phyloP scores from a whole-genome alignment of 1,140 invertebrate species.

The Zaprionus inermis region DNA sequence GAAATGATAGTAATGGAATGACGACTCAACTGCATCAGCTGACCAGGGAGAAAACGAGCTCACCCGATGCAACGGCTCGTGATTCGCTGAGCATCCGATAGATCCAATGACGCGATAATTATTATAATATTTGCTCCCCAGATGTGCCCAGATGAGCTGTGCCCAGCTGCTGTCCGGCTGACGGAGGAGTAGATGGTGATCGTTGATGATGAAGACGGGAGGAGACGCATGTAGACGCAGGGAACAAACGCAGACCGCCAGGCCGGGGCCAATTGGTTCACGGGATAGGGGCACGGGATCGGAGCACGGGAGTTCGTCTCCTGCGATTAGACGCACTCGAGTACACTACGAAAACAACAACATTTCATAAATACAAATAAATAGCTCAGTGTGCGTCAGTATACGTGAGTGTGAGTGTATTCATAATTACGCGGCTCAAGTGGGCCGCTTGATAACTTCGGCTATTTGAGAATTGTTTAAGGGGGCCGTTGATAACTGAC shows the following conservation, averaged over 20 bases:
- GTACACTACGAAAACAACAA: conserved; percentile 31
- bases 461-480: conserved; percentile 4
- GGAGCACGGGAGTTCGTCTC: conserved; percentile 19
- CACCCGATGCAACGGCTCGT: not conserved
- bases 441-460: conserved; percentile 70
- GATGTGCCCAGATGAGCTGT: conserved; percentile 33
- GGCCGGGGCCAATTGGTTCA: conserved; percentile 13
- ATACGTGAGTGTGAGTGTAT: conserved; percentile 10
- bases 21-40: not conserved
- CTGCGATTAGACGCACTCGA: conserved; percentile 61
- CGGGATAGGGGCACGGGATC: not conserved
- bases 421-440: conserved; percentile 55
- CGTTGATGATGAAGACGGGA: too few relatives aligned
- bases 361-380: conserved; percentile 11
- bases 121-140: conserved; percentile 62
- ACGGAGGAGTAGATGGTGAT: conserved; percentile 6
- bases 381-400: not conserved
- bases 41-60: not conserved
- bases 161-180: not conserved
- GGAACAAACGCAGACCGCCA: not conserved
- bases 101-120: conserved; percentile 66
- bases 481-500: conserved; percentile 24
- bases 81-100: conserved; percentile 11
- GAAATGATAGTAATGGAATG: not conserved
- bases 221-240: not conserved